A percentile compares a stretch with the other conserved stretches of the same genome.
phyloP scores from a whole-genome alignment of 1,140 invertebrate genomes.

The Zeugodacus cucurbitae region DNA sequence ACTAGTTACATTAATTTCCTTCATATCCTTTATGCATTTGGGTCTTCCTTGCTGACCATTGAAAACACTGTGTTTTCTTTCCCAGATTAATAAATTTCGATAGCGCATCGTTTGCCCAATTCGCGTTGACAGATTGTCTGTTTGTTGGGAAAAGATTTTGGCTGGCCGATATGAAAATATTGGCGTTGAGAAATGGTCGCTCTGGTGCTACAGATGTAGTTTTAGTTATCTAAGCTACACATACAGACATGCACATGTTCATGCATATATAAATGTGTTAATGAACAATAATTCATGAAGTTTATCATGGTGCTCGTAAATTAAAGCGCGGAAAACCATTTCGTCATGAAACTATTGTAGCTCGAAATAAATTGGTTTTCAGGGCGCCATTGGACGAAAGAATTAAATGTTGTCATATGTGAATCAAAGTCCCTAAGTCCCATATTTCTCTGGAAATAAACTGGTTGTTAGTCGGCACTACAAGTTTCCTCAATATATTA shows the following conservation, averaged over 20 bases:
- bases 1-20: not conserved
- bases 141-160: not conserved
- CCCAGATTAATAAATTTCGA: not conserved
- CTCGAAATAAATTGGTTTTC: not conserved
- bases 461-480: no score
- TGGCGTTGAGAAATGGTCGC: not conserved
- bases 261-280: not conserved
- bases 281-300: not conserved
- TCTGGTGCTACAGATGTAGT: not conserved
- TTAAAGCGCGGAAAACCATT: not conserved
- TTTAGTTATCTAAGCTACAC: not conserved
- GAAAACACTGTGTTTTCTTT: not conserved
- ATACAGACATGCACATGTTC: not conserved
- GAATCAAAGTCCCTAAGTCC: not conserved
- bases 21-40: not conserved
- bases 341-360: not conserved
- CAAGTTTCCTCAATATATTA: no score
- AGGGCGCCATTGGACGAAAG: not conserved
- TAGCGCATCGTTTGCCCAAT: not conserved
- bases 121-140: not conserved
- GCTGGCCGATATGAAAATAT: conserved; percentile 11
- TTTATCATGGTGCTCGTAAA: not conserved
- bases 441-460: no score
- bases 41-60: not conserved
- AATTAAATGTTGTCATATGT: not conserved